Evolutionary conservation across 2,797 vertebrate species (phyloP).

Genomic region (Cossypha heuglini): DNA sequence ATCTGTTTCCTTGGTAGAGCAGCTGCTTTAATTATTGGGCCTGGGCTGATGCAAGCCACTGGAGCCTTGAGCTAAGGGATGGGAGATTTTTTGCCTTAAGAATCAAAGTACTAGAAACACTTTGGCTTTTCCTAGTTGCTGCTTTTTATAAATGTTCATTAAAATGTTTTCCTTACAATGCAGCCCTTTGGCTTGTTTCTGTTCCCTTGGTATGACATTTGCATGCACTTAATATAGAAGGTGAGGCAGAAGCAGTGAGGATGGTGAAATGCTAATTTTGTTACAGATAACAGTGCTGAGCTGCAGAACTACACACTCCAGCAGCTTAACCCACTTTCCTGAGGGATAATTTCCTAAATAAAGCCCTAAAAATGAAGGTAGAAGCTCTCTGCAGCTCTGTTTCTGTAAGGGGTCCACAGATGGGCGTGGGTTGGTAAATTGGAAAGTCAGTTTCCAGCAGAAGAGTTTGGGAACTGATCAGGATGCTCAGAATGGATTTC

Average conservation of each 20-base stretch:
- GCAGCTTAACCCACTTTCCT: conserved; percentile 11
- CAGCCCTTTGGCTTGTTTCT: conserved; percentile 28
- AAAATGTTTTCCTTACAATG: neutral
- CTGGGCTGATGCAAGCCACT: neutral
- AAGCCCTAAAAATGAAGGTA: neutral
- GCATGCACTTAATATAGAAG: neutral
- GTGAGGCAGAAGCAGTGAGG: neutral
- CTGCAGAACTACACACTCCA: neutral
- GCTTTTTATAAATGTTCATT: neutral
- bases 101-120: neutral
- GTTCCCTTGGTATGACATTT: conserved; percentile 7
- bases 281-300: neutral
- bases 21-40: neutral
- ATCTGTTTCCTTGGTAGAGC: neutral
- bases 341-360: neutral
- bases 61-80: neutral
- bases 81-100: neutral
- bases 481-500: neutral
- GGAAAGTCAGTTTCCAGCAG: neutral
- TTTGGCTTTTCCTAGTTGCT: neutral
- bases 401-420: neutral
- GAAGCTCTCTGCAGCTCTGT: neutral
- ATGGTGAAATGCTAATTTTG: neutral
- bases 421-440: neutral
- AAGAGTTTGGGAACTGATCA: neutral